Base-by-base conservation (phyloP, 37 sponge, comb jelly and placozoan genomes). In the Amphimedon queenslandica region DNA sequence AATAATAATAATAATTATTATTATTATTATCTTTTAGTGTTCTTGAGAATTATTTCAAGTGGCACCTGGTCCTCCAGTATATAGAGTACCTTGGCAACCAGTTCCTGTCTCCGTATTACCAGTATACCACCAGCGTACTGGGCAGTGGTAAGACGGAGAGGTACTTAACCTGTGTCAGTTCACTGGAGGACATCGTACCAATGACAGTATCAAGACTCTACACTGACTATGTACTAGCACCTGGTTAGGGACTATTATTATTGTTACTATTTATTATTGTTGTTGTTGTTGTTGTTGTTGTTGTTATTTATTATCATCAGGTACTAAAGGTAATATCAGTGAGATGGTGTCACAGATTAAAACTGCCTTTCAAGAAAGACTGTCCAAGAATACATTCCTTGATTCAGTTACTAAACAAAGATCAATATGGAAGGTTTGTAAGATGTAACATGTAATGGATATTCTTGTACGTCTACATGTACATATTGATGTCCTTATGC, bases 1-100 rank as follows among this genome's bases (percentile, higher is more conserved):
- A 16, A 6, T 3, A 69, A 3, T 69, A 2, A 16, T 41, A 40
- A 21, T 21, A 40, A 5, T 40, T 2, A 37, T 1, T 3, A 4
- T n/a, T 41, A 30, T 4, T 71, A n/a, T 21, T 21, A 53, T 30
- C 21, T 66, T 66, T 31, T 63, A 78, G 79, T 38, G 60, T 40
- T 42, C 21, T 74, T 30, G 76, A 86, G 58, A 86, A 74, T 63
- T 86, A 86, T 80, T 80, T 61, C 42, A 68, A 80, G 71, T 86
- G 87, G 87, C 76, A 75, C 66, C 65, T 80, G 37, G 55, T 75
- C 11, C 27, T 23, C 0, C 57, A 30, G 0, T 80, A 80, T 55
- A 61, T 86, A 1, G 76, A 73, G 0, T 42, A 29, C 37, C 36
- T 86, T n/a, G 57, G 72, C 43, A 38, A 13, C 21, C 56, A 72